Percentiles rank a stretch among this genome's conserved stretches.
Evolutionary conservation across 2,888 invertebrate genomes (phyloP).

Genomic region (Leptopilina syphax): DNA sequence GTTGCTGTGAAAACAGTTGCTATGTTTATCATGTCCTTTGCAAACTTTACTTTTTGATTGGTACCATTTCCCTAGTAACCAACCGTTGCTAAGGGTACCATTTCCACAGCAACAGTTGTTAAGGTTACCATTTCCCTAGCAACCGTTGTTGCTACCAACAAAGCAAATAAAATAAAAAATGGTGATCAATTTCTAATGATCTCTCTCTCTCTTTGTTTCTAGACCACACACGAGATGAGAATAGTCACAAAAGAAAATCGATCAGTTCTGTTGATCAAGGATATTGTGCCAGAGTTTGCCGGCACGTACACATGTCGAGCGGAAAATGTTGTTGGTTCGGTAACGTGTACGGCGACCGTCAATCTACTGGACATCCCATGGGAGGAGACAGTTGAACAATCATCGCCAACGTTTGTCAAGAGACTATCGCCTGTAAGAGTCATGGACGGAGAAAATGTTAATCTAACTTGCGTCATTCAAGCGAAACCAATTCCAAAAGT

Average conservation of each 20-base stretch:
- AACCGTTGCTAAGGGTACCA: no score
- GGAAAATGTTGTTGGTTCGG: slow-evolving; percentile 92
- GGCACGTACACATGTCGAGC: slow-evolving; percentile 92
- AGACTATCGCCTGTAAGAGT: slow-evolving; percentile 86
- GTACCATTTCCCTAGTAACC: no score
- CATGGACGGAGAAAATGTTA: slow-evolving; percentile 93
- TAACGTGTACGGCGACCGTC: slow-evolving; percentile 89
- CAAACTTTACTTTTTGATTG: no score
- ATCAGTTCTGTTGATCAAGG: slow-evolving; percentile 88
- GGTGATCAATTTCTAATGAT: neutral
- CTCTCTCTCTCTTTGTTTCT: slow-evolving; percentile 47
- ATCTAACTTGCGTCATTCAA: slow-evolving; percentile 84
- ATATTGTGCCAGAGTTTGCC: slow-evolving; percentile 83
- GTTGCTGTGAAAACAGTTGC: no score
- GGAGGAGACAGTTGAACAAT: slow-evolving; percentile 81
- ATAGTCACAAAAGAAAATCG: slow-evolving; percentile 87
- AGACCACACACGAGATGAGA: slow-evolving; percentile 83
- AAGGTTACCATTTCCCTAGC: no score
- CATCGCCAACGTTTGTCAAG: slow-evolving; percentile 87
- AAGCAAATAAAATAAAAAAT: neutral
- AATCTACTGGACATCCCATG: slow-evolving; percentile 80
- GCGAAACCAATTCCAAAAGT: slow-evolving; percentile 90
- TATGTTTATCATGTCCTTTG: no score
- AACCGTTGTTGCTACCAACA: no score
- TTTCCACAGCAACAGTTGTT: no score